Percentiles rank a stretch among this genome's conserved stretches.
Evolutionary conservation across 2,888 invertebrate genomes (phyloP).

Genomic region (Oscheius sp.): DNA sequence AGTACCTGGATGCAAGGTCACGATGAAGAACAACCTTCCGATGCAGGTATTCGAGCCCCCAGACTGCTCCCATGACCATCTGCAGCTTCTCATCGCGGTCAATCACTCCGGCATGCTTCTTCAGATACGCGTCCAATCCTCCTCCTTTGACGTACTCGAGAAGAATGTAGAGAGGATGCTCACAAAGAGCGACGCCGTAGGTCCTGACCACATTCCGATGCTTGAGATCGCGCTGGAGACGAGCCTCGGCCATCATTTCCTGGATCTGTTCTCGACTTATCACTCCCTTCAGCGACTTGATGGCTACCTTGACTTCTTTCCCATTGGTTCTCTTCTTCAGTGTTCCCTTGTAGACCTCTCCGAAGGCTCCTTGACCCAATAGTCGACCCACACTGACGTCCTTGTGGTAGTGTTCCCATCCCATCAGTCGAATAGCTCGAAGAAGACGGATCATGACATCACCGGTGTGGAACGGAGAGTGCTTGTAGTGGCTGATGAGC

Average conservation of each 20-base stretch:
- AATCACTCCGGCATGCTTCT: conserved; percentile 22
- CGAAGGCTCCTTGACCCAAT: conserved; percentile 33
- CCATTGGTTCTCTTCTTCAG: conserved; percentile 18
- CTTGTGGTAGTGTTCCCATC: conserved; percentile 25
- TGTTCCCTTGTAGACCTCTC: conserved; percentile 32
- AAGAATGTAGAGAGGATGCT: conserved; percentile 28
- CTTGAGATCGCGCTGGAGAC: conserved; percentile 22
- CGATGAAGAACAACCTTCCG: conserved; percentile 14
- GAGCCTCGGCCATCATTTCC: conserved; percentile 35
- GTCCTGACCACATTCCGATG: conserved; percentile 34
- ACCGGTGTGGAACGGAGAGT: neutral
- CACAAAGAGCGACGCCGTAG: conserved; percentile 31
- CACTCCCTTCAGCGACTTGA: conserved; percentile 18
- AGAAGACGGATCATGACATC: neutral
- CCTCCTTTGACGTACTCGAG: conserved; percentile 34
- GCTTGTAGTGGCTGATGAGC: conserved; percentile 12
- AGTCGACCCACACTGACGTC: conserved; percentile 15
- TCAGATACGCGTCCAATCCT: conserved; percentile 16
- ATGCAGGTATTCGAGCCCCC: conserved; percentile 30
- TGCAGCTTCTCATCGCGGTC: conserved; percentile 31
- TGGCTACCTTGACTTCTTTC: conserved; percentile 2
- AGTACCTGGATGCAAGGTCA: conserved; percentile 5
- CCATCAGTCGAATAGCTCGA: neutral
- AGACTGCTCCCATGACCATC: conserved; percentile 32
- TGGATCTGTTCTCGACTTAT: conserved; percentile 15